phyloP scores from a whole-genome alignment of 2,888 invertebrate species.

The Pseudanteris insignis region DNA sequence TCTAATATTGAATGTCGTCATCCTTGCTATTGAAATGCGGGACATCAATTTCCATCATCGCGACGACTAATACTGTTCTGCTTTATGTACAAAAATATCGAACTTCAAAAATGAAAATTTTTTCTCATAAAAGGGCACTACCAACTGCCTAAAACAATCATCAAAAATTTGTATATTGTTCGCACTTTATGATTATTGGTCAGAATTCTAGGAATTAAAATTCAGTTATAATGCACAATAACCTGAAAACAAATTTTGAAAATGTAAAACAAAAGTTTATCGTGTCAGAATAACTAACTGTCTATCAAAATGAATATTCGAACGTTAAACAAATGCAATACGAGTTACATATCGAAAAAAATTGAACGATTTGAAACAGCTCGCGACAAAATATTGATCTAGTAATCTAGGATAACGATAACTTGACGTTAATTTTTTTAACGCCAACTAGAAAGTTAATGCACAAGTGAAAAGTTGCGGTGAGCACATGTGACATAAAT shows the following conservation, averaged over 20 bases:
- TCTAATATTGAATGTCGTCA: slow-evolving; percentile 64
- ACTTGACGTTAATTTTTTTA: slow-evolving; percentile 16
- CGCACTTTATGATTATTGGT: too few relatives aligned
- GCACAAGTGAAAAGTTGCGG: slow-evolving; percentile 27
- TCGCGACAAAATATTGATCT: slow-evolving; percentile 7
- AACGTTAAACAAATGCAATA: slow-evolving; percentile 9
- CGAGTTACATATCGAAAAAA: background rate
- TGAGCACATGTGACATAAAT: slow-evolving; percentile 41
- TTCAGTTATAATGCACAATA: slow-evolving; percentile 1
- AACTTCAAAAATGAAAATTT: slow-evolving; percentile 10
- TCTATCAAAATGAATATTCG: slow-evolving; percentile 2
- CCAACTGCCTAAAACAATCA: slow-evolving; percentile 12
- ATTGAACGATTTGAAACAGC: background rate
- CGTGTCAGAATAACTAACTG: too few relatives aligned
- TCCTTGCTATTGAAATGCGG: slow-evolving; percentile 62
- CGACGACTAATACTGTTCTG: slow-evolving; percentile 47
- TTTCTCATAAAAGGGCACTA: slow-evolving; percentile 11
- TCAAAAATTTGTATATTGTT: too few relatives aligned
- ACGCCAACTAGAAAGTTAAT: slow-evolving; percentile 22
- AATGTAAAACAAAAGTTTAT: background rate
- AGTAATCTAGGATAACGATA: slow-evolving; percentile 5
- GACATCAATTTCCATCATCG: slow-evolving; percentile 49
- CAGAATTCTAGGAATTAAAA: too few relatives aligned
- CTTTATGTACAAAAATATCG: slow-evolving; percentile 7
- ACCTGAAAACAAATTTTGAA: slow-evolving; percentile 1